Conservation (phyloP, 2,113 vertebrate species). For the Semicossyphus pulcher region DNA sequence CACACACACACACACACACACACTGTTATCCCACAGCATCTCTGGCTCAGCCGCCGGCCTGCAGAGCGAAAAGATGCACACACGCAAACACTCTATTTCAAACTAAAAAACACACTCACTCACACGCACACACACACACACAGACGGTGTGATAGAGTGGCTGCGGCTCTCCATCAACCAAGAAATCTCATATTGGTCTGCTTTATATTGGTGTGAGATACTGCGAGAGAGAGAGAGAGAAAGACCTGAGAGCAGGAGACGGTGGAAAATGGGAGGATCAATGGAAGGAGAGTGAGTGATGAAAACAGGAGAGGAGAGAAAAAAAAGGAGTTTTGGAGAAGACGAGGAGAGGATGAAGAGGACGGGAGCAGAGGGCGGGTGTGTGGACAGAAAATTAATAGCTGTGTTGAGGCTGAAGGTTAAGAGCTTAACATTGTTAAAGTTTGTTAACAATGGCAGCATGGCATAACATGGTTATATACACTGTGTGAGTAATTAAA, state of each 20-base stretch:
- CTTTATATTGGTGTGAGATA: constrained; percentile 31
- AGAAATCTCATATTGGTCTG: constrained; percentile 61
- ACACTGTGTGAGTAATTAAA: constrained; percentile 22
- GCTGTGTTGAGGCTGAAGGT: constrained; percentile 24
- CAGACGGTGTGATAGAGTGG: constrained; percentile 16
- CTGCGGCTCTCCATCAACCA: constrained; percentile 50
- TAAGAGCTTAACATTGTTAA: constrained; percentile 34
- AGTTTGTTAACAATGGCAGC: constrained; percentile 15
- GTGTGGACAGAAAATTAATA: constrained; percentile 42
- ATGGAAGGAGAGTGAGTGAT: constrained; percentile 23
- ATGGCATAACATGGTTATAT: constrained; percentile 4
- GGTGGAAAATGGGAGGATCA: constrained; percentile 36
- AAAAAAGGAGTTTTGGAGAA: not conserved
- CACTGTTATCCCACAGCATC: constrained; percentile 58
- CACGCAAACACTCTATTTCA: constrained; percentile 17
- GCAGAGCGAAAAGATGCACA: constrained; percentile 29
- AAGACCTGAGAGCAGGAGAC: constrained; percentile 7
- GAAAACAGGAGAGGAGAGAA: not conserved
- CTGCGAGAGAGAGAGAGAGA: constrained; percentile 16
- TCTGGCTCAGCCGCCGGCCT: constrained; percentile 40
- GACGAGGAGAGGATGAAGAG: constrained; percentile 13
- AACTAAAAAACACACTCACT: constrained; percentile 20
- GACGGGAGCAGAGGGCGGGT: not conserved
- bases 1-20: constrained; percentile 14
- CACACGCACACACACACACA: constrained; percentile 6